Evolutionary conservation across 2,888 invertebrate species (phyloP), one percentile per base, ranked within the genome.

Genomic region (Ochropleura leucogaster): DNA sequence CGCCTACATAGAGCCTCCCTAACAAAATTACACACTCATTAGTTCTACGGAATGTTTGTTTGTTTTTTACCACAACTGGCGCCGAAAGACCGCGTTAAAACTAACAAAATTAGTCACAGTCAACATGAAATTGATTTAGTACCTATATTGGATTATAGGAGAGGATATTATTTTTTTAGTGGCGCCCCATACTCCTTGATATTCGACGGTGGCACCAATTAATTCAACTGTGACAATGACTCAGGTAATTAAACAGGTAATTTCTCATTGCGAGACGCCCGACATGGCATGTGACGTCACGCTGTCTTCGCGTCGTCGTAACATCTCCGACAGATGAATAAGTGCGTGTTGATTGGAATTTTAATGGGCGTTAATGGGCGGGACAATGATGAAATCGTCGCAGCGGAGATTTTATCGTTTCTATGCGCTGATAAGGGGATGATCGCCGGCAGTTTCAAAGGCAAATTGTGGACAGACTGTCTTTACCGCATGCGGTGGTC

Each of bases 301-400:
- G 88, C 83, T 89, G 90, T 88, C 87, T 84, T 86, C 80, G 68
- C 77, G 75, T 85, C 73, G 68, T 60, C 53, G 79, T 70, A 80
- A 67, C 72, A 68, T 72, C 77, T 57, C 71, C 79, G 96, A 95
- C 96, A 94, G 93, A 95, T 96, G 96, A 96, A 96, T 96, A 95
- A 95, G 94, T 94, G 94, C 90, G 93, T 94, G 95, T 94, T 93
- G 96, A 95, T 96, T 94, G 96, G 95, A 92, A 93, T 95, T 94
- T 95, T 95, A 95, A 96, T 94, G 93, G 93, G 94, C 94, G 95
- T 93, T 95, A 96, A 96, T 95, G 93, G 95, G 94, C 95, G 95
- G 95, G 94, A 96, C 96, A 96, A 96, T 95, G 94, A 95, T 91
- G 91, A 92, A 94, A 94, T 95, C 92, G 94, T 93, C 92, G 92